Evolutionary conservation across 2,113 vertebrate genomes (phyloP).

Genomic region (Hyla sarda): DNA sequence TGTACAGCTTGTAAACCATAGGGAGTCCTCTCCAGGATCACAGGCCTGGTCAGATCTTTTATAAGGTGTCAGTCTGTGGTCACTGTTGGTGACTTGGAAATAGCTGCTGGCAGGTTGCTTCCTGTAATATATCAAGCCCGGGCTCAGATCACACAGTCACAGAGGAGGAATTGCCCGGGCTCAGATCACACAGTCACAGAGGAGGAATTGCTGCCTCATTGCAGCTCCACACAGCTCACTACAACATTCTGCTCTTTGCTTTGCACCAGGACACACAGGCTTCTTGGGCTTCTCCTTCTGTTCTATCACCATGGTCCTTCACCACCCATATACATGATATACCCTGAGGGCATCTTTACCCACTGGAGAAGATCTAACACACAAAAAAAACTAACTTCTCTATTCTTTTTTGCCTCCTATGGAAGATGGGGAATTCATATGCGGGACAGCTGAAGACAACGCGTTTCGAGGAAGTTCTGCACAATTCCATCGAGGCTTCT

Average conservation of each 20-base stretch:
- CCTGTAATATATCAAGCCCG: constrained; percentile 71
- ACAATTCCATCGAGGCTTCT: constrained; percentile 95
- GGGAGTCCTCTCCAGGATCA: constrained; percentile 42
- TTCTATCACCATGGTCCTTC: constrained; percentile 11
- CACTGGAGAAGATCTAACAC: background rate
- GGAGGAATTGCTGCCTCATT: constrained; percentile 5
- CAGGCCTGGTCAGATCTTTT: constrained; percentile 58
- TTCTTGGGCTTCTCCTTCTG: background rate
- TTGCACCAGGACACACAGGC: constrained; percentile 3
- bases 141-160: constrained; percentile 58
- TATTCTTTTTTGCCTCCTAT: background rate
- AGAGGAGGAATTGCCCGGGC: constrained; percentile 36
- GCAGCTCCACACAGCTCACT: constrained; percentile 8
- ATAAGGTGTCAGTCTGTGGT: constrained; percentile 64
- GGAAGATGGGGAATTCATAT: constrained; percentile 95
- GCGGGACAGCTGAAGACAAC: constrained; percentile 92
- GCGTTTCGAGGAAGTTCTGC: constrained; percentile 93
- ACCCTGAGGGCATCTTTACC: background rate
- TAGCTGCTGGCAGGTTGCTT: constrained; percentile 73
- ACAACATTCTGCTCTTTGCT: background rate
- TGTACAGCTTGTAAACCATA: constrained; percentile 40
- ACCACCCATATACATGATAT: background rate
- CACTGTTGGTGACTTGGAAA: constrained; percentile 61
- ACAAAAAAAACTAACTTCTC: constrained; percentile 1
- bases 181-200: too few species aligned